Percentiles rank a stretch among this genome's conserved stretches.
Conservation (phyloP, 2,113 vertebrate genomes). For the Butorides virescens region DNA sequence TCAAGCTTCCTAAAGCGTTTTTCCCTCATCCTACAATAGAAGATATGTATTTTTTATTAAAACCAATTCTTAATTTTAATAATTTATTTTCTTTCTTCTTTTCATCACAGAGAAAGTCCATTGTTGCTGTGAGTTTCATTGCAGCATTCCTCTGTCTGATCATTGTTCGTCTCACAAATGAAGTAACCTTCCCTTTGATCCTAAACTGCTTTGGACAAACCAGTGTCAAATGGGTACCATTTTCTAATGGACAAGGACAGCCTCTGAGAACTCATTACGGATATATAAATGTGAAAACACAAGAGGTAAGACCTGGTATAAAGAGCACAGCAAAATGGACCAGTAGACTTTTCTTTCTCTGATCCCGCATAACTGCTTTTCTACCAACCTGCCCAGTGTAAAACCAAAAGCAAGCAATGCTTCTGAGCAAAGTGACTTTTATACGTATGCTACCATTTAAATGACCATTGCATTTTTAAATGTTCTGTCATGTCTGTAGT, state of each 20-base stretch:
- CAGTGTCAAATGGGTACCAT: constrained; percentile 79
- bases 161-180: constrained; percentile 85
- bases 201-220: constrained; percentile 86
- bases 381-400: not conserved
- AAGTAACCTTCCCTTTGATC: constrained; percentile 85
- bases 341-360: not conserved
- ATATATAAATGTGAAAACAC: constrained; percentile 88
- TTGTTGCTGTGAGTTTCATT: constrained; percentile 83
- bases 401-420: not conserved
- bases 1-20: not conserved
- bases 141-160: constrained; percentile 87
- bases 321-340: not conserved
- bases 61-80: not conserved
- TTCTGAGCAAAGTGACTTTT: not conserved
- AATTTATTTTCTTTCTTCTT: not conserved
- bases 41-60: not conserved
- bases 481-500: constrained; percentile 14
- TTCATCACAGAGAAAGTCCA: constrained; percentile 83
- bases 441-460: not conserved
- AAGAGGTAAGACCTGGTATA: constrained; percentile 83
- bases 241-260: constrained; percentile 80
- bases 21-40: not conserved
- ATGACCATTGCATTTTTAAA: not conserved
- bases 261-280: constrained; percentile 85
- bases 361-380: not conserved